Conservation (phyloP, 2,113 vertebrate genomes). For the Polypterus senegalus region DNA sequence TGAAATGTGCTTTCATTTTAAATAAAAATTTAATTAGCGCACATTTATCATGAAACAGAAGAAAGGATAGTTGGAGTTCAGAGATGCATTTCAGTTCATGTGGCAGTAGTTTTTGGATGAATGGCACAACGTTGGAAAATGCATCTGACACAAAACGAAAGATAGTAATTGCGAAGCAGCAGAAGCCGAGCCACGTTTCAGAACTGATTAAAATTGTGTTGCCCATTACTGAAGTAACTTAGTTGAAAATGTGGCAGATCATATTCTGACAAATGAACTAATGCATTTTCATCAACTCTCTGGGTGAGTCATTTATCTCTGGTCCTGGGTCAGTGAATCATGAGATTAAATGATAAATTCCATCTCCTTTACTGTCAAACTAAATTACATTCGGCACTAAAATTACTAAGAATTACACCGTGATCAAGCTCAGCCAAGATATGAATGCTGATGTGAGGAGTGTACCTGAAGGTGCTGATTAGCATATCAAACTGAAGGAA, state of each 20-base stretch:
- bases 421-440: conserved; percentile 4
- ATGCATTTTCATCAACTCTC: conserved; percentile 51
- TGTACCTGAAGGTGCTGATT: not conserved
- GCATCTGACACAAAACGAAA: too few species aligned
- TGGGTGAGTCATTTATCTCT: conserved; percentile 35
- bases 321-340: conserved; percentile 35
- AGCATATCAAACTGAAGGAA: not conserved
- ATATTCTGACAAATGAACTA: conserved; percentile 29
- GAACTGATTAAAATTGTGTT: conserved; percentile 12
- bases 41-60: too few species aligned
- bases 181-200: not conserved
- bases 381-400: conserved; percentile 38
- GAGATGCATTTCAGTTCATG: too few species aligned
- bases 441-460: conserved; percentile 2
- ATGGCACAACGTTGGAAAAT: too few species aligned
- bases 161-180: too few species aligned
- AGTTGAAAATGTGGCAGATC: conserved; percentile 32
- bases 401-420: conserved; percentile 28
- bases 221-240: conserved; percentile 18
- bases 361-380: conserved; percentile 50
- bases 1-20: too few species aligned
- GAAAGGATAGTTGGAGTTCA: too few species aligned
- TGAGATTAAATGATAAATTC: conserved; percentile 45
- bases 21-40: too few species aligned
- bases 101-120: too few species aligned